Percentiles rank a stretch among this genome's conserved stretches.
phyloP scores from a whole-genome alignment of 2,888 invertebrate genomes.

The Platycheirus albimanus region DNA sequence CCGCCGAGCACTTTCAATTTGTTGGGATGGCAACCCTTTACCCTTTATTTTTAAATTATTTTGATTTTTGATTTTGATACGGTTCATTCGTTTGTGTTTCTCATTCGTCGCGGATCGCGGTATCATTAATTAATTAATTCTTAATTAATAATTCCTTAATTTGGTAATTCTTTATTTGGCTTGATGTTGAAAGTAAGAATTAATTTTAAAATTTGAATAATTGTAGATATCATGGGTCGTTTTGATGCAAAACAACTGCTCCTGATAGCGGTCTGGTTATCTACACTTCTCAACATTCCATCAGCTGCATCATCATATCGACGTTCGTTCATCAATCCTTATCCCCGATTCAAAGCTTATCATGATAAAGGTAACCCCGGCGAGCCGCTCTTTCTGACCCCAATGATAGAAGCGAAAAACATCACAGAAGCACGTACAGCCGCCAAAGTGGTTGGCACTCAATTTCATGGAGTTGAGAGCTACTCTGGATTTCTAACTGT shows the following conservation, averaged over 20 bases:
- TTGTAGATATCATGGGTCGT: neutral
- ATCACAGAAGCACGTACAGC: constrained; percentile 81
- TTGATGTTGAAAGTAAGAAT: no score
- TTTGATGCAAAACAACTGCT: neutral
- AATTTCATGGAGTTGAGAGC: constrained; percentile 83
- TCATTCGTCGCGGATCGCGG: no score
- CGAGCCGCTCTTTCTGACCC: constrained; percentile 83
- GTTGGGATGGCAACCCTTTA: no score
- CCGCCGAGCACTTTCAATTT: no score
- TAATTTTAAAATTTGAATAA: neutral
- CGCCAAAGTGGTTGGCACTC: constrained; percentile 79
- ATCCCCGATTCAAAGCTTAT: constrained; percentile 79
- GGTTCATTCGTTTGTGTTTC: no score
- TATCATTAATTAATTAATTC: no score
- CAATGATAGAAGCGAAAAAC: constrained; percentile 80
- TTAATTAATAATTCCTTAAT: no score
- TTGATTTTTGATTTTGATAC: no score
- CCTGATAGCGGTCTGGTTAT: neutral
- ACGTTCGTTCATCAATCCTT: constrained; percentile 81
- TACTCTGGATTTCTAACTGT: constrained; percentile 90
- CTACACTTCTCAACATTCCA: neutral
- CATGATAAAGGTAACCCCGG: constrained; percentile 81
- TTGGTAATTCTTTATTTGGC: no score
- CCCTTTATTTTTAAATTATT: no score
- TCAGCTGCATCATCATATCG: constrained; percentile 69